Percentiles rank a stretch among this genome's conserved stretches.
Evolutionary conservation across 2,888 invertebrate genomes (phyloP).

Genomic region (Syrista parreyssii): DNA sequence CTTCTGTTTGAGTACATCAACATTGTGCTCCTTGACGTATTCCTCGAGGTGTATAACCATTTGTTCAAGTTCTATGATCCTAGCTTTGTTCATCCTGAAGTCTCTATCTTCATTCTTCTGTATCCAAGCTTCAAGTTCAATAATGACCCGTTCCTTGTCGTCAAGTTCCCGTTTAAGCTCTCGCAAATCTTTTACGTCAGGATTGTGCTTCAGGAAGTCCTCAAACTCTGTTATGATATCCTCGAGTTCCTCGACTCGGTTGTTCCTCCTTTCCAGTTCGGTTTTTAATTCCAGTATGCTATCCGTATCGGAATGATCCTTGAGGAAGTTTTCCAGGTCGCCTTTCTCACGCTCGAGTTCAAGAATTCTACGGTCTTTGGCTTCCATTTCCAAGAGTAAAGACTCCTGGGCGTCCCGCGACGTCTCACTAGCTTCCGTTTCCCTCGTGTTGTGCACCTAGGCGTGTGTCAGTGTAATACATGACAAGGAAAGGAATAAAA

Average conservation of each 20-base stretch:
- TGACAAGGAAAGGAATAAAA: too few species aligned
- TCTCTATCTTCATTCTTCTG: slow-evolving; percentile 71
- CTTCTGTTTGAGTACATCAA: slow-evolving; percentile 52
- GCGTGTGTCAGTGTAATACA: too few species aligned
- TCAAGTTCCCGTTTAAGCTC: neutral
- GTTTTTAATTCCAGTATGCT: slow-evolving; percentile 72
- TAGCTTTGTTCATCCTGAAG: slow-evolving; percentile 46
- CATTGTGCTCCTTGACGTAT: slow-evolving; percentile 55
- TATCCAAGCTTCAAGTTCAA: slow-evolving; percentile 65
- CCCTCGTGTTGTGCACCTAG: too few species aligned
- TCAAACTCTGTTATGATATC: slow-evolving; percentile 74
- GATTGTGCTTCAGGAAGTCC: slow-evolving; percentile 63
- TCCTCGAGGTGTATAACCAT: slow-evolving; percentile 57
- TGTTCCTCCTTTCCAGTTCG: slow-evolving; percentile 72
- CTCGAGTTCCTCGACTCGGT: slow-evolving; percentile 82
- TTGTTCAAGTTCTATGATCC: slow-evolving; percentile 54
- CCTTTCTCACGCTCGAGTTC: slow-evolving; percentile 70
- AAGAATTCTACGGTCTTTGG: slow-evolving; percentile 70
- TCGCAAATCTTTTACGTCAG: slow-evolving; percentile 64
- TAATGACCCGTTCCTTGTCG: slow-evolving; percentile 36
- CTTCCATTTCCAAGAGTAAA: slow-evolving; percentile 61
- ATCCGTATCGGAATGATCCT: slow-evolving; percentile 71
- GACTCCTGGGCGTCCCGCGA: slow-evolving; percentile 53
- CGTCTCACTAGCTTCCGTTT: slow-evolving; percentile 9
- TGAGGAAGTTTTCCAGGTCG: slow-evolving; percentile 69